Evolutionary conservation across 2,113 vertebrate species (phyloP), one percentile per base, ranked within the genome.

Genomic region (Panthera tigris): DNA sequence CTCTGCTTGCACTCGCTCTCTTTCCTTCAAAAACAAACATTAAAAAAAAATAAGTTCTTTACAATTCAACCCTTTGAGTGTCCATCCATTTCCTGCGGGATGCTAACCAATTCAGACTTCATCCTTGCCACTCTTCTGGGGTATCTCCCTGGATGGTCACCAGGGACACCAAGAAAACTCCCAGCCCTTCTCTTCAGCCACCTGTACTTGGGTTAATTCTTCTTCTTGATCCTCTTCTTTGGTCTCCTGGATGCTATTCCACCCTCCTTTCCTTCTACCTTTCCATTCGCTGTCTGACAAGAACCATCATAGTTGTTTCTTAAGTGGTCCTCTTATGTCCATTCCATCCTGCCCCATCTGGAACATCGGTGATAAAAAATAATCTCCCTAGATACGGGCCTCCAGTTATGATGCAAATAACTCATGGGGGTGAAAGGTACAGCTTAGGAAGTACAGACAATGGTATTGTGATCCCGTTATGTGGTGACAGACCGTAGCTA

Each of bases 391-490:
- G 74, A 31, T 48, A 48, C 27, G 48, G 74, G 41, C 74, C 74
- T 78, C 74, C 7, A 2, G 74, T 78, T 48, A 31, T 5, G 74
- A 48, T 16, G 41, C 10, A 41, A 78, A 18, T 78, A 78, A 78
- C 29, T 48, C 74, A 31, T 16, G 11, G 74, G 73, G 74, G 16
- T 16, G 41, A 48, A 78, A 78, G 27, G 41, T 3, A 78, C 74
- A 5, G 74, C 74, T 48, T 10, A 4, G 74, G 74, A 15, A 31
- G 29, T 48, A 31, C 7, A 78, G 74, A 41, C 41, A 31, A 15
- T 10, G 27, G 41, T 18, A 48, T 5, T 45, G 27, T 9, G 74
- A 29, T 4, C 16, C 14, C 1, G 3, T 48, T 15, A 0, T 18
- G 9, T 2, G 74, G 41, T 16, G 74, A 48, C 41, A 48, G 41